phyloP scores from a whole-genome alignment of 2,113 vertebrate species.

The Tenebrosternarchus preto region DNA sequence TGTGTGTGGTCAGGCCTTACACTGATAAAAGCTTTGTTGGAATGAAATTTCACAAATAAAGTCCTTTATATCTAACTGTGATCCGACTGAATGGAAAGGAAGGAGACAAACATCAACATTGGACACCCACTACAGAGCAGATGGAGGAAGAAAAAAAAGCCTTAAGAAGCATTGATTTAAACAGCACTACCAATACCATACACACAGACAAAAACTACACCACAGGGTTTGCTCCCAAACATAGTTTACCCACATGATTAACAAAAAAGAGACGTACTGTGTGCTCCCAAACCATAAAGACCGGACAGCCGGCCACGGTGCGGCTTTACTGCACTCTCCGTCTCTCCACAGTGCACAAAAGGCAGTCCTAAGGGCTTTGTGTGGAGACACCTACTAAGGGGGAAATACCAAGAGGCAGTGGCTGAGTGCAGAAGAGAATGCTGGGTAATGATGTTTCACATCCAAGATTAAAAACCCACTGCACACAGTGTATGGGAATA shows the following conservation, averaged over 20 bases:
- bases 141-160: neutral
- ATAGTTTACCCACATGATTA: neutral
- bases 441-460: conserved; percentile 12
- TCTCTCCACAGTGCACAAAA: neutral
- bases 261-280: neutral
- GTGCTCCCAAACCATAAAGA: neutral
- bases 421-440: neutral
- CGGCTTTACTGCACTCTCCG: neutral
- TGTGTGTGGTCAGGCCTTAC: too few relatives aligned
- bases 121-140: conserved; percentile 4
- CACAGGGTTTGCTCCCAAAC: conserved; percentile 11
- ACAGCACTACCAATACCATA: neutral
- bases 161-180: conserved; percentile 16
- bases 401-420: conserved; percentile 51
- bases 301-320: neutral
- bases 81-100: neutral
- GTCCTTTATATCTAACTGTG: too few relatives aligned
- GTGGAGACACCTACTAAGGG: conserved; percentile 5
- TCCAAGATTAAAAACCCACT: conserved; percentile 24
- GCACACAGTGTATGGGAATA: conserved; percentile 15
- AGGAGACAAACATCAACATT: neutral
- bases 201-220: conserved; percentile 4
- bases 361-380: neutral
- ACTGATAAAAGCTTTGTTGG: too few relatives aligned
- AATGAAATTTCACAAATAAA: too few relatives aligned